phyloP scores from a whole-genome alignment of 1,140 invertebrate genomes.

The Atopsyche davidsoni region DNA sequence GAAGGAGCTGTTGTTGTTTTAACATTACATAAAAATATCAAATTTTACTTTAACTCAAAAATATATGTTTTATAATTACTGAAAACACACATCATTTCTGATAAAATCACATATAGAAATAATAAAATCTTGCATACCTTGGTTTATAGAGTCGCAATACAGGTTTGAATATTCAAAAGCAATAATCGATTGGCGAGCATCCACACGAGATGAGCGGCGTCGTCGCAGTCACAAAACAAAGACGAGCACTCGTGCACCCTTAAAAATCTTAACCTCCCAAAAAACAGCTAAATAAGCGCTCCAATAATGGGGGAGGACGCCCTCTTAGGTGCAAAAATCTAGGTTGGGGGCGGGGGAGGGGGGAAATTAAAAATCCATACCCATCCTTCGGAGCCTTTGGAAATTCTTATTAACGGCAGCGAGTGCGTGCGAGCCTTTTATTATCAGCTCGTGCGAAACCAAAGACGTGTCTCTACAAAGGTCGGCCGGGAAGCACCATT shows the following conservation, averaged over 20 bases:
- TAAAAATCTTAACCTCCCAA: conserved; percentile 5
- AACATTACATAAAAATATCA: no score
- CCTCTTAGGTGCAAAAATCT: conserved; percentile 23
- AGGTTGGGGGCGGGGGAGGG: conserved; percentile 9
- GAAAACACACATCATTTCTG: no score
- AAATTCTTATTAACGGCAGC: conserved; percentile 30
- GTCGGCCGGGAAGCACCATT: conserved; percentile 3
- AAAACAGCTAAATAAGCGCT: conserved; percentile 27
- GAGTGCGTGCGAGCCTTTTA: conserved; percentile 23
- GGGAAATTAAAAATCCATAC: conserved; percentile 32
- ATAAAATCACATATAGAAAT: no score
- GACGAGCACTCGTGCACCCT: no score
- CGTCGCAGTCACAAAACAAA: neutral
- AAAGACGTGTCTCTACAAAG: conserved; percentile 15
- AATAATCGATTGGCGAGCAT: no score
- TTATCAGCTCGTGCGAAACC: conserved; percentile 12
- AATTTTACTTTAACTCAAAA: no score
- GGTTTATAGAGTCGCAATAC: no score
- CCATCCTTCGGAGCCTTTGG: conserved; percentile 29
- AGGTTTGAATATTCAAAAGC: no score
- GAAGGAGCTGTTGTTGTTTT: no score
- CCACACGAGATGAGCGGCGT: neutral
- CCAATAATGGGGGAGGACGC: conserved; percentile 22
- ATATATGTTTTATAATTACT: no score
- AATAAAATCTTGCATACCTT: no score